Percentiles rank a stretch among this genome's conserved stretches.
phyloP scores from a whole-genome alignment of 1,140 invertebrate species.

The Drosophila serrata region DNA sequence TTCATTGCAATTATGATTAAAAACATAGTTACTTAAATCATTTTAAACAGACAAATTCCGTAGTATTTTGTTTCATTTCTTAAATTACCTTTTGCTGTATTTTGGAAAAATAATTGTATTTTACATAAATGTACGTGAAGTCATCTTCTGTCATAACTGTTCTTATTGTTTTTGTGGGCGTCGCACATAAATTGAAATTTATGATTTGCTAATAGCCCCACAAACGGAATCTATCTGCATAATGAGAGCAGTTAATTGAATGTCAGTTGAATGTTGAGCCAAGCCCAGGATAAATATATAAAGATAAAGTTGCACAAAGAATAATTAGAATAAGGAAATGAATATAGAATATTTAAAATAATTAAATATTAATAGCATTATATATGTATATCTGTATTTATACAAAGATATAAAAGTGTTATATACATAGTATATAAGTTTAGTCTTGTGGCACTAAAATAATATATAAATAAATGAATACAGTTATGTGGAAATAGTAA shows the following conservation, averaged over 20 bases:
- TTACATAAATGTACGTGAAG: constrained; percentile 74
- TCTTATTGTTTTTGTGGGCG: constrained; percentile 55
- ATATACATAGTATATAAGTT: no score
- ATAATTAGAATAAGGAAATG: background rate
- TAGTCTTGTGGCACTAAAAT: no score
- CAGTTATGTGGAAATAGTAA: no score
- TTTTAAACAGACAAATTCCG: no score
- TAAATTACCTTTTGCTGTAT: constrained; percentile 13
- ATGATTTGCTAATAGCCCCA: constrained; percentile 67
- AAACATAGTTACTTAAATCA: background rate
- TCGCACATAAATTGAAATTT: constrained; percentile 73
- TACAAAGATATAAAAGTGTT: no score
- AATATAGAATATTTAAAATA: no score
- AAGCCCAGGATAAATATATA: background rate
- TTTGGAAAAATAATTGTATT: constrained; percentile 49
- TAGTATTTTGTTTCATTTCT: background rate
- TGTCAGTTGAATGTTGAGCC: constrained; percentile 23
- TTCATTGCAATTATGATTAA: background rate
- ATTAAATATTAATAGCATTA: no score
- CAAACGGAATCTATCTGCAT: constrained; percentile 66
- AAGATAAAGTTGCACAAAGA: background rate
- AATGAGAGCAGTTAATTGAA: constrained; percentile 72
- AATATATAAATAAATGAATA: no score
- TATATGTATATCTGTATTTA: no score
- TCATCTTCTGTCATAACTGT: constrained; percentile 34